A percentile compares a stretch with the other conserved stretches of the same genome.
These are phyloP conservation scores for Liodrosophila aerea DNA, from an alignment of 2,888 invertebrate genomes.

Conservation along the genomic window DNA sequence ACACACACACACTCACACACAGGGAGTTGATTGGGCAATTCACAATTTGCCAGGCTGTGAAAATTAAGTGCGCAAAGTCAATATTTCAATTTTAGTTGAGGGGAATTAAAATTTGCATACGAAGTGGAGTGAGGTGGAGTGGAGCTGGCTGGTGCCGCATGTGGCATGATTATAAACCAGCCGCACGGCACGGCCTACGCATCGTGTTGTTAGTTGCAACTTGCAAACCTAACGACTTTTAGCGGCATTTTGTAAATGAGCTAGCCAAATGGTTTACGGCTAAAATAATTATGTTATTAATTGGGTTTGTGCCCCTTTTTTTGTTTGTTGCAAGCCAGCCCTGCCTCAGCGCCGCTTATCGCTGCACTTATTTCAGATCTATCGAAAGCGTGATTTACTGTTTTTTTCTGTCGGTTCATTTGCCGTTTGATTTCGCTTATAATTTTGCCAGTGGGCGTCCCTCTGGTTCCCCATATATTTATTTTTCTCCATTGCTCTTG, in stretches of 20 bases:
- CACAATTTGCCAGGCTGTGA: conserved; percentile 66
- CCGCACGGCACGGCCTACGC: conserved; percentile 37
- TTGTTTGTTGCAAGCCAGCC: conserved; percentile 42
- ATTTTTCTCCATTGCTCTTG: conserved; percentile 60
- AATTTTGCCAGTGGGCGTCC: conserved; percentile 58
- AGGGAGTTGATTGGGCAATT: conserved; percentile 65
- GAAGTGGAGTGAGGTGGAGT: conserved; percentile 1
- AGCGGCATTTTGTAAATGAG: conserved; percentile 58
- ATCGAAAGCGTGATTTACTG: conserved; percentile 74
- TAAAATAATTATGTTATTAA: conserved; percentile 72
- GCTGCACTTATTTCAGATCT: conserved; percentile 63
- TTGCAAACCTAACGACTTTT: conserved; percentile 39
- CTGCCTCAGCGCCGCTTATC: conserved; percentile 54
- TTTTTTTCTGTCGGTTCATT: conserved; percentile 38
- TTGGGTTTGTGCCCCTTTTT: conserved; percentile 70
- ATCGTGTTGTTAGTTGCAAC: conserved; percentile 42
- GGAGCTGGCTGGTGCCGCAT: conserved; percentile 40
- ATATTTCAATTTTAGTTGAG: conserved; percentile 68
- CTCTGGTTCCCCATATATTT: conserved; percentile 33
- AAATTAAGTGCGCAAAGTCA: conserved; percentile 77
- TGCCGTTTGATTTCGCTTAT: conserved; percentile 21
- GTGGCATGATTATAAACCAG: conserved; percentile 44
- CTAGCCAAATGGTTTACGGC: conserved; percentile 42
- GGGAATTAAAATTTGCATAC: conserved; percentile 62
- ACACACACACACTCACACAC: conserved; percentile 12